Evolutionary conservation across 2,888 invertebrate genomes (phyloP), one percentile per base, ranked within the genome.

Genomic region (Molorchus minor): DNA sequence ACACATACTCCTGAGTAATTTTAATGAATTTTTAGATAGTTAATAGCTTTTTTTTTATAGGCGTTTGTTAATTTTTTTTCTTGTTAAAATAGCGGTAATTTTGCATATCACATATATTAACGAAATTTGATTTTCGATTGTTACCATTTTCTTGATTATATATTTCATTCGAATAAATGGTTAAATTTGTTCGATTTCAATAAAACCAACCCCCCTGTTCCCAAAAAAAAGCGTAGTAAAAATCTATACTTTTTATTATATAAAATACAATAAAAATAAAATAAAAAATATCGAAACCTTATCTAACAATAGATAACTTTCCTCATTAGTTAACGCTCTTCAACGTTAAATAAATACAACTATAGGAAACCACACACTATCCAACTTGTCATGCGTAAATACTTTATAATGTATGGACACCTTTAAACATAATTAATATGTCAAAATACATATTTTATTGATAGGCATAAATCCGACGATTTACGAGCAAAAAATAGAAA

Each of bases 201-300:
- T n/a, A n/a, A n/a, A n/a, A n/a, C n/a, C n/a, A n/a, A n/a, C n/a
- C n/a, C n/a, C n/a, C n/a, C n/a, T n/a, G n/a, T n/a, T n/a, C n/a
- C n/a, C n/a, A n/a, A n/a, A n/a, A n/a, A n/a, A n/a, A n/a, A n/a
- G n/a, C n/a, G n/a, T n/a, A n/a, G n/a, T n/a, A n/a, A n/a, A n/a
- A n/a, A n/a, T n/a, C n/a, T n/a, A n/a, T n/a, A 13, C 10, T n/a
- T 49, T 49, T 49, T 49, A 49, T 49, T 49, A 49, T 49, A 49
- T 25, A 49, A 49, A 49, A 49, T 49, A 49, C 49, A 49, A 25
- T 21, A 35, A 38, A 49, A 12, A 13, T 38, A 19, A 49, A 49
- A 47, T 35, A 47, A 49, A 49, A 49, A 43, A 25, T 25, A 43
- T 25, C 13, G 10, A n/a, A 33, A 29, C 15, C 12, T 8, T 45